Evolutionary conservation across 2,113 vertebrate species (phyloP).

Genomic region (Herpailurus yagouaroundi): DNA sequence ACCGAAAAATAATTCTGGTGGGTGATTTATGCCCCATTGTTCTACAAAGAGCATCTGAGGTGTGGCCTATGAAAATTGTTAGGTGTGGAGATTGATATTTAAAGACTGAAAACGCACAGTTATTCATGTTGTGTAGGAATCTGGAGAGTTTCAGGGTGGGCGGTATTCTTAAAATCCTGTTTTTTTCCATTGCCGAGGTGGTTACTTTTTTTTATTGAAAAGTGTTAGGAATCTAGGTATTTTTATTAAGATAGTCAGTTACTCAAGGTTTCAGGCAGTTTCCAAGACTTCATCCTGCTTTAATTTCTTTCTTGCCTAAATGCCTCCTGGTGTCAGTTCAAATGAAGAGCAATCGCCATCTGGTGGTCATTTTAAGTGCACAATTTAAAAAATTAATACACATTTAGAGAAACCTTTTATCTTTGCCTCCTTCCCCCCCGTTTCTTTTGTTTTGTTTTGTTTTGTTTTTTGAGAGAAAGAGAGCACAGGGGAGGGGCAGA

Average conservation of each 20-base stretch:
- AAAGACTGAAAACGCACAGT: not conserved
- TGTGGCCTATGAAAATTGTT: not conserved
- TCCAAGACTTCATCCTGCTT: not conserved
- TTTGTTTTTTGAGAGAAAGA: no score
- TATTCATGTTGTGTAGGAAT: not conserved
- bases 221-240: not conserved
- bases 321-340: not conserved
- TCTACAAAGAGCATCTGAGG: not conserved
- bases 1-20: not conserved
- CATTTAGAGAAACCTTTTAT: no score
- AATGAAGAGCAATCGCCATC: conserved; percentile 40
- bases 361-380: conserved; percentile 44
- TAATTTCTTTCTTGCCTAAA: not conserved
- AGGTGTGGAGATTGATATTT: not conserved
- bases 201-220: not conserved
- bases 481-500: no score
- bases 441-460: no score
- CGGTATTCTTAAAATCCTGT: not conserved
- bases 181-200: not conserved
- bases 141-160: not conserved
- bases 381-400: not conserved
- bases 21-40: not conserved
- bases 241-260: not conserved
- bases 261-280: not conserved
- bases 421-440: no score